Base-by-base conservation (phyloP, 2,797 vertebrate genomes). In the Gadopsis bispinosus region DNA sequence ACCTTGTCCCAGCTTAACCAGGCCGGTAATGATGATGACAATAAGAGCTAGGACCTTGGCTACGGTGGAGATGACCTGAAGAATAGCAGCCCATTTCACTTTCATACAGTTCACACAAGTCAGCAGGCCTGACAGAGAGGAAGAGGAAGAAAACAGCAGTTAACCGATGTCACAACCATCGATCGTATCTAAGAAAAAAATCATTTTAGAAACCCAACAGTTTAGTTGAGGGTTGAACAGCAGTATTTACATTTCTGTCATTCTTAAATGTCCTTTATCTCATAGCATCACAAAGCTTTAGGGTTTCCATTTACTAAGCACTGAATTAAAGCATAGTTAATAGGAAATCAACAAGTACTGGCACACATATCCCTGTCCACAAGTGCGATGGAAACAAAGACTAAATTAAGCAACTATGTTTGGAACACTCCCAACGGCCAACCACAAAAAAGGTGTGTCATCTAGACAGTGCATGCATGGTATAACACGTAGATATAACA, bases 71-170 rank as follows among this genome's bases (percentile, higher is more conserved):
- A 94, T 33, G 62, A 97, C 96, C 89, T 97, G 96, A 41, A 97
- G 94, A 77, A 94, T 92, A n/a, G 96, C 95, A 0, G 96, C 96
- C 96, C 95, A 96, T 85, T 96, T 96, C 45, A 97, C 96, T 84
- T 96, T 97, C 94, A 95, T 92, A 73, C 93, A 95, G 90, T 97
- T 97, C 55, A 96, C 94, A 71, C n/a, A 81, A 1, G 96, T 96
- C 85, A 97, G 85, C 50, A 96, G 79, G 85, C 91, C 96, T 97
- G 83, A 43, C 2, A 3, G 58, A 53, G 54, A 71, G 19, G 59
- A 39, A 48, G 16, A 37, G 7, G 0, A 20, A 26, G 9, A 63
- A 50, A 75, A 63, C 5, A 65, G 35, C 14, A 22, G 4, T 59
- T 61, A 47, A 51, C 0, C 16, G 60, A 35, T 5, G 19, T 12